Percentiles rank a stretch among this genome's conserved stretches.
phyloP scores from a whole-genome alignment of 2,888 invertebrate species.

The Hemithea aestivaria region DNA sequence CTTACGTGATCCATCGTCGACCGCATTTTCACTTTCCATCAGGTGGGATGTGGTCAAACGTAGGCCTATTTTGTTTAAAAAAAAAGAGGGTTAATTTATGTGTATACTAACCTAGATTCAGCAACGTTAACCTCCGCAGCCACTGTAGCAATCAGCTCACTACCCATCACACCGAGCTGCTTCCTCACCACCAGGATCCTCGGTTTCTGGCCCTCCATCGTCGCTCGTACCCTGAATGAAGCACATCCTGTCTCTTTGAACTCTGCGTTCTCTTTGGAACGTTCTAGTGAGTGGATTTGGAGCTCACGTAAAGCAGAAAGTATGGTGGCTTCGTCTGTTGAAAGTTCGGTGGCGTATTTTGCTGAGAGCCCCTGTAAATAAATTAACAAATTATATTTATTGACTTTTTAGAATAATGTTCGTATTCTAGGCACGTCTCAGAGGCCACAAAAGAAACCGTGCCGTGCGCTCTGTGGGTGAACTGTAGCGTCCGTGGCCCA shows the following conservation, averaged over 20 bases:
- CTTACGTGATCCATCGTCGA: too few relatives aligned
- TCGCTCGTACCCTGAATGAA: slow-evolving; percentile 83
- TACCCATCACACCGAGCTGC: slow-evolving; percentile 71
- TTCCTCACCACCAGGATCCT: slow-evolving; percentile 76
- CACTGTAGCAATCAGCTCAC: slow-evolving; percentile 76
- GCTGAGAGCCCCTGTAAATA: slow-evolving; percentile 81
- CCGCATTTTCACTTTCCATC: too few relatives aligned
- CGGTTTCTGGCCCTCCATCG: slow-evolving; percentile 72
- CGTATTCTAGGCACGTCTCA: too few relatives aligned
- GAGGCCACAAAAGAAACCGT: too few relatives aligned
- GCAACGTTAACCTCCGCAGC: slow-evolving; percentile 64
- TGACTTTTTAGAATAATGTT: too few relatives aligned
- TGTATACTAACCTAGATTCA: slow-evolving; percentile 56
- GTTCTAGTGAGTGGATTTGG: slow-evolving; percentile 84
- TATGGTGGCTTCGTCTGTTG: slow-evolving; percentile 72
- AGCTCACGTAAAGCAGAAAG: slow-evolving; percentile 79
- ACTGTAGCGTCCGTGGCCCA: too few relatives aligned
- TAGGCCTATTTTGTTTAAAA: too few relatives aligned
- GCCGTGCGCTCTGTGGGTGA: too few relatives aligned
- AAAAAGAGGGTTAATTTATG: too few relatives aligned
- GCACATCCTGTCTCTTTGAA: slow-evolving; percentile 86
- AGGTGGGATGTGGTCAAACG: too few relatives aligned
- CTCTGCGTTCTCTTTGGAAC: slow-evolving; percentile 83
- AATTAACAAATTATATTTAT: slow-evolving; percentile 1
- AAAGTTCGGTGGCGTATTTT: slow-evolving; percentile 77